Percentiles rank a stretch among this genome's conserved stretches.
Evolutionary conservation across 1,140 invertebrate species (phyloP).

Genomic region (Gonioctena quinquepunctata): DNA sequence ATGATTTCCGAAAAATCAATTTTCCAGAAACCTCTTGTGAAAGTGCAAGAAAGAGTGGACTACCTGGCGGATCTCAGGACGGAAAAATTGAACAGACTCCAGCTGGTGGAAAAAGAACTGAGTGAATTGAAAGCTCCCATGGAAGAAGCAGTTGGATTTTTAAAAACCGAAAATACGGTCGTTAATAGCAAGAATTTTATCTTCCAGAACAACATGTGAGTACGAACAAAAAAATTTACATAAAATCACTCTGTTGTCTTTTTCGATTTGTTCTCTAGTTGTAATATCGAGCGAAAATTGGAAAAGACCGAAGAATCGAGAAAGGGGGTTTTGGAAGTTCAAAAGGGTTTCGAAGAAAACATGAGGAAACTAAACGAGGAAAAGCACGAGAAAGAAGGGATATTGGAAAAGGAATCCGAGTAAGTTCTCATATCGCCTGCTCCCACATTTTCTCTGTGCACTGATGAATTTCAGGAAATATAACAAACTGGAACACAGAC

Average conservation of each 20-base stretch:
- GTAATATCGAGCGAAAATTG: constrained; percentile 35
- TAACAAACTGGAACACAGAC: constrained; percentile 61
- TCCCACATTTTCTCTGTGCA: neutral
- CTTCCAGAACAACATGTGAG: constrained; percentile 71
- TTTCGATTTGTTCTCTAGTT: constrained; percentile 42
- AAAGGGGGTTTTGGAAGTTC: constrained; percentile 36
- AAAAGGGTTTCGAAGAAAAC: constrained; percentile 46
- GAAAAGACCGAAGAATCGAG: constrained; percentile 36
- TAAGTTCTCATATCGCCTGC: constrained; percentile 22
- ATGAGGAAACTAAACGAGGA: constrained; percentile 33
- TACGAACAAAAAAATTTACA: constrained; percentile 30
- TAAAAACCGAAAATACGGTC: constrained; percentile 79
- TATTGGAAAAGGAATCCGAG: constrained; percentile 37
- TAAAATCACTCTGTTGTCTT: too few relatives aligned
- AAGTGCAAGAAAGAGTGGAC: constrained; percentile 78
- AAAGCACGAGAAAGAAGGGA: constrained; percentile 42
- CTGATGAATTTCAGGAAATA: constrained; percentile 57
- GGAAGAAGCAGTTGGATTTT: constrained; percentile 82
- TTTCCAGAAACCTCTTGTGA: constrained; percentile 75
- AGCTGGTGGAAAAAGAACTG: constrained; percentile 89
- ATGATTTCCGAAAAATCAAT: too few relatives aligned
- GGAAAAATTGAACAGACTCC: constrained; percentile 88
- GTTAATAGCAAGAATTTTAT: constrained; percentile 70
- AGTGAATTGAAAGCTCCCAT: constrained; percentile 83
- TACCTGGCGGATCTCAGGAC: constrained; percentile 75